These are phyloP conservation scores for Heliangelus exortis DNA, from an alignment of 2,797 vertebrate species.

Conservation along the genomic window DNA sequence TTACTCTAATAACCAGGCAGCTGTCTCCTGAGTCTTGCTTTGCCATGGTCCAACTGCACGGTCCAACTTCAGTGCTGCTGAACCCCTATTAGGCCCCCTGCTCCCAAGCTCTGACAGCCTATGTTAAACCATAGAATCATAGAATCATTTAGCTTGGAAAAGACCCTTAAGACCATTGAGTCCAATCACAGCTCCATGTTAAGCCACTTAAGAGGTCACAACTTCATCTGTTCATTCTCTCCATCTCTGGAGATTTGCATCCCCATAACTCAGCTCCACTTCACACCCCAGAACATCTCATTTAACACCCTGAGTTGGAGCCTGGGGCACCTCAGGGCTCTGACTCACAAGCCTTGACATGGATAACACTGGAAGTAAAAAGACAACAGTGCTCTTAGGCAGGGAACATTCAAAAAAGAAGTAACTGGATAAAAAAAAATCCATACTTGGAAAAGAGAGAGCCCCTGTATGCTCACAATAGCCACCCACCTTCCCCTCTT, in stretches of 20 bases:
- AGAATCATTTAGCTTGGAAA: neutral
- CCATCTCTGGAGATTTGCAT: neutral
- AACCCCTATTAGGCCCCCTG: neutral
- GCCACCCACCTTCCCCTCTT: neutral
- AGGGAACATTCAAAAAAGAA: neutral
- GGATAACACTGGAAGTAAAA: neutral
- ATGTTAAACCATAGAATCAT: neutral
- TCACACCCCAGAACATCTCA: neutral
- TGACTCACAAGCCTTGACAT: neutral
- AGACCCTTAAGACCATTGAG: neutral
- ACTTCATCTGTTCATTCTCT: neutral
- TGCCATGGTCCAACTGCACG: neutral
- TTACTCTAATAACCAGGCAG: neutral
- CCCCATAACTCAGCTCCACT: neutral
- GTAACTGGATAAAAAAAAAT: neutral
- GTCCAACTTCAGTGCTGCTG: neutral
- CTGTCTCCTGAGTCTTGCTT: neutral
- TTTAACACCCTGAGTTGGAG: neutral
- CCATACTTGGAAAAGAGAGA: neutral
- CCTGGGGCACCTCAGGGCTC: neutral
- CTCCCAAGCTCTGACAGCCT: neutral
- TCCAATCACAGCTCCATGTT: neutral
- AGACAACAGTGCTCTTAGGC: neutral
- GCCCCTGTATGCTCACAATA: neutral
- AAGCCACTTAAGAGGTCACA: neutral